Base-by-base conservation (phyloP, 2,113 vertebrate species). In the Piaya cayana region DNA sequence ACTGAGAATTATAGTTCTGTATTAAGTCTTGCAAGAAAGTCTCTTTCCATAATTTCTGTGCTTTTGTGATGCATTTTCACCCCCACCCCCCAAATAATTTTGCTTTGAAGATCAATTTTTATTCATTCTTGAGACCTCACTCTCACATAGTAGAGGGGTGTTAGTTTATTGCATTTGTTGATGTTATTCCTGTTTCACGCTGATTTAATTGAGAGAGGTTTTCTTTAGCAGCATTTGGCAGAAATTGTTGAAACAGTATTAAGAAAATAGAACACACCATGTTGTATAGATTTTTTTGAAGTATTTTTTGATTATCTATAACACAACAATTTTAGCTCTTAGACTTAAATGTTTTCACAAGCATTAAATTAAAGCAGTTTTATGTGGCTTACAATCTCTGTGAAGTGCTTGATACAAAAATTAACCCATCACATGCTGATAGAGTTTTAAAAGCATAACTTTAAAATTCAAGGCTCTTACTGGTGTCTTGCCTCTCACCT, bases 171-270 rank as follows among this genome's bases (percentile, higher is more conserved):
- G 69, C 89, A 56, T 93, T 92, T 86, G 55, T 91, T 79, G 87
- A 55, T 82, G 59, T 68, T 92, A 67, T 85, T 91, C 45, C 74
- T 49, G 42, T 77, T 90, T 93, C 92, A 80, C 4, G 21, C 90
- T 88, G 91, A 76, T 94, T 91, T 95, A 94, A 91, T 85, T 95
- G 93, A 76, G 86, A 82, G 65, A 85, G 36, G 22, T 82, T 96
- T 95, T 93, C 90, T 92, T 79, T 21, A 87, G 78, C 27, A 55
- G 75, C 78, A 37, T 91, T 94, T 91, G 84, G 55, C 62, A 87
- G 86, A 85, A 87, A 87, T 79, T 36, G 70, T 86, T 91, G 91
- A 89, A 91, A 82, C 36, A 32, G 14, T 92, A 64, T 87, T 92
- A 88, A 91, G 80, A 90, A 91, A 94, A 89, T 59, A 92, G 70